Base-by-base conservation (phyloP, 2,888 invertebrate genomes). In the Diabrotica balteata region DNA sequence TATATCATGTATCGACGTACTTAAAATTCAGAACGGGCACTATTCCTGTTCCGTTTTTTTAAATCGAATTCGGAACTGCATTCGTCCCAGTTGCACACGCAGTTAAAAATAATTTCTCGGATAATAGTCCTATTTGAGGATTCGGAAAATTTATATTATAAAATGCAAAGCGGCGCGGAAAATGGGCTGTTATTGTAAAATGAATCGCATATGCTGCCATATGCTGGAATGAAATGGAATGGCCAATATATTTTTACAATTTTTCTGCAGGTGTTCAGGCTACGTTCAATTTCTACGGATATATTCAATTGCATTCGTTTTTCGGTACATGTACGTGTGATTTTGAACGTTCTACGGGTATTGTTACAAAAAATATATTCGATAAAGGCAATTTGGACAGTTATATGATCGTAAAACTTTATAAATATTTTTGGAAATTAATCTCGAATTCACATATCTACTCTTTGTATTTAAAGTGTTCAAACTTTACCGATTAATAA, bases 41-140 rank as follows among this genome's bases (percentile, higher is more conserved):
- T 73, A 73, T 75, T 73, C 63, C 69, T 72, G 70, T 75, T 73
- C 60, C 66, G 61, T 73, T 72, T 68, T 64, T 68, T 59, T 66
- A 4, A 46, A 63, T 55, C 59, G 66, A 62, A 65, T 65, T 63
- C 63, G 66, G 55, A 64, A 59, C 63, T 68, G 71, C 32, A 17
- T 17, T 17, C 17, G 17, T 17, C 17, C 17, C 2, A 44, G 71
- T 63, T 62, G 55, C 58, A 62, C 59, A 45, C 64, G 68, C 59
- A 57, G 66, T 67, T 72, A 66, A 69, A 73, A 72, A 70, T 69
- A 69, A 69, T 69, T 69, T 67, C 67, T 70, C 59, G 59, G 65
- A 67, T 67, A 71, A 69, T 65, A 54, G 65, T 60, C 67, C 69
- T 54, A 69, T 71, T 71, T 62, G 69, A 67, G 67, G 57, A 62